These are phyloP conservation scores for Synanthedon myopaeformis DNA, from an alignment of 2,888 invertebrate genomes.

Conservation along the genomic window DNA sequence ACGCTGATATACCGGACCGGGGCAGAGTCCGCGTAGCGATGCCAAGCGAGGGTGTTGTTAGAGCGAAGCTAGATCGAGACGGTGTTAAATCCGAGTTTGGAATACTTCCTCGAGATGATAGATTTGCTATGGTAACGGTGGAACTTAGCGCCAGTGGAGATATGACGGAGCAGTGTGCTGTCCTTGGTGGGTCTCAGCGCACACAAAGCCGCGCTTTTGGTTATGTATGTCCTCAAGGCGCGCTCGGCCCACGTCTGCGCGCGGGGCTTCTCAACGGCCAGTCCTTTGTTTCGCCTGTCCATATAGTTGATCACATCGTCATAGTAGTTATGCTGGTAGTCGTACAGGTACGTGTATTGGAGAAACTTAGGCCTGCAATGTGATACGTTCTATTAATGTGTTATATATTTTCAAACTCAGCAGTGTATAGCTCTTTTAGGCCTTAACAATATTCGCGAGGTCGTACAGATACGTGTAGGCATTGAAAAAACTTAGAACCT, in stretches of 20 bases:
- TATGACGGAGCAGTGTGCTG: slow-evolving; percentile 69
- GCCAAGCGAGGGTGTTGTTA: slow-evolving; percentile 58
- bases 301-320: slow-evolving; percentile 87
- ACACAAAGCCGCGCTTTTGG: slow-evolving; percentile 78
- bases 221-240: slow-evolving; percentile 76
- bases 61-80: slow-evolving; percentile 64
- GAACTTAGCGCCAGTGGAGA: slow-evolving; percentile 76
- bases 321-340: slow-evolving; percentile 88
- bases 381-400: neutral
- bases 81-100: slow-evolving; percentile 63
- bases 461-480: slow-evolving; percentile 83
- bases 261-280: slow-evolving; percentile 77
- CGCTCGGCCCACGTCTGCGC: slow-evolving; percentile 91
- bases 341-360: slow-evolving; percentile 85
- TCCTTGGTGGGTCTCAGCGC: slow-evolving; percentile 73
- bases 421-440: too few species aligned
- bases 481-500: slow-evolving; percentile 82
- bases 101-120: slow-evolving; percentile 80
- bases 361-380: slow-evolving; percentile 79
- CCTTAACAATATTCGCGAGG: slow-evolving; percentile 3
- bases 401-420: too few species aligned
- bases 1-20: slow-evolving; percentile 33
- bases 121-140: slow-evolving; percentile 81
- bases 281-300: slow-evolving; percentile 79
- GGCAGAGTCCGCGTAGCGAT: slow-evolving; percentile 47